Base-by-base conservation (phyloP, 1,140 invertebrate genomes). In the Lordiphosa mommai region DNA sequence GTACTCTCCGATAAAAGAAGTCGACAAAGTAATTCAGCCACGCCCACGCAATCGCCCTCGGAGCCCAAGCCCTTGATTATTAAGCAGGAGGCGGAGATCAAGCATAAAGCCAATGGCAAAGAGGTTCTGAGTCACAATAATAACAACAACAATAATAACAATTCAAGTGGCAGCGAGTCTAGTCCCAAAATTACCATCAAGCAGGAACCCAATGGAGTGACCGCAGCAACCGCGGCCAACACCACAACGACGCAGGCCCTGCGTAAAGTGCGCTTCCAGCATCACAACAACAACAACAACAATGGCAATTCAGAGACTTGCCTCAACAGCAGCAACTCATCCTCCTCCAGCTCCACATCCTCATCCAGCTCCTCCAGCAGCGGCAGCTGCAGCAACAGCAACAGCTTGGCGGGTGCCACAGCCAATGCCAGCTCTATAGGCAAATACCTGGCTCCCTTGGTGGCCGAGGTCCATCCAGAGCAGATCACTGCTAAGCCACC, bases 371-470 rank as follows among this genome's bases (percentile, higher is more conserved):
- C 61, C 17, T 36, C 47, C 23, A 37, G 17, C 50, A 55, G 20
- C 23, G 43, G 10, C 16, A 55, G 16, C 43, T 38, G 43, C 9
- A 51, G 17, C 23, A 32, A 23, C 30, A 72, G 50, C 30, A 61
- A 52, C 10, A 88, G 74, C 12, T 40, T 84, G 27, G 72, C 72
- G 2, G 76, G 86, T 1, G 76, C 77, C 12, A 73, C 80, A 36
- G 61, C 71, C 27, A 87, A 69, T 37, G 20, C 70, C 13, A 77
- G 63, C 17, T 51, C 77, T 0, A 87, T 87, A 66, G 73, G 63
- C 2, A 88, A 88, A 60, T 88, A 88, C 17, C 58, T 88, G 13
- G 74, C 86, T 72, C 91, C 36, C 72, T 87, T 89, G 89, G 92
- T 72, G 66, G 86, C 63, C 68, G 68, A 72, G 90, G 86, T 88